Conservation (phyloP, 2,888 invertebrate species). For the Euclidia mi region DNA sequence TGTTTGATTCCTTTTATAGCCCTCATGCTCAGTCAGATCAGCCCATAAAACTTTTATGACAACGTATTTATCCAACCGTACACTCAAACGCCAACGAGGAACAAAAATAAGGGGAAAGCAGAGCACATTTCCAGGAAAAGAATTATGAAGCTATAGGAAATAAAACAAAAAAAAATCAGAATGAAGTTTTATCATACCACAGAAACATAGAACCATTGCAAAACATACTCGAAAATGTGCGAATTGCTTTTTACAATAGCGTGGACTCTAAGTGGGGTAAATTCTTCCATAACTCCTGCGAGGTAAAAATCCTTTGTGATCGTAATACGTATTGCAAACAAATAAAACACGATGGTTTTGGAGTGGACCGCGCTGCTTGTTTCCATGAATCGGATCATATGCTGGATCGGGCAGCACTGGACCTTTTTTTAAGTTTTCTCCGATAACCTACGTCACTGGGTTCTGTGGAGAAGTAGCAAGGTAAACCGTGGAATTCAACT, state of each 20-base stretch:
- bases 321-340: conserved; percentile 33
- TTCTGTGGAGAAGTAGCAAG: background rate
- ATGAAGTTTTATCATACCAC: conserved; percentile 1
- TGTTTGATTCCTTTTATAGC: too few species aligned
- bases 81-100: too few species aligned
- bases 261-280: conserved; percentile 25
- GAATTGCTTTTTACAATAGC: conserved; percentile 23
- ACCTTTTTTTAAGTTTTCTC: conserved; percentile 33
- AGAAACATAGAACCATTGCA: background rate
- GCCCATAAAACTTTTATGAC: too few species aligned
- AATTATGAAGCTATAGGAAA: background rate
- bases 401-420: conserved; percentile 51
- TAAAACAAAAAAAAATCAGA: conserved; percentile 56
- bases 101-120: too few species aligned
- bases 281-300: conserved; percentile 13
- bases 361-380: conserved; percentile 34
- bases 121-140: too few species aligned
- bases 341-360: conserved; percentile 33
- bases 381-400: too few species aligned
- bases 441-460: conserved; percentile 25
- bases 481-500: background rate
- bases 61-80: too few species aligned
- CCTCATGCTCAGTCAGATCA: too few species aligned
- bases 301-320: conserved; percentile 20
- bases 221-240: background rate